phyloP scores from a whole-genome alignment of 1,140 invertebrate species.

The Drosophila jambulina region DNA sequence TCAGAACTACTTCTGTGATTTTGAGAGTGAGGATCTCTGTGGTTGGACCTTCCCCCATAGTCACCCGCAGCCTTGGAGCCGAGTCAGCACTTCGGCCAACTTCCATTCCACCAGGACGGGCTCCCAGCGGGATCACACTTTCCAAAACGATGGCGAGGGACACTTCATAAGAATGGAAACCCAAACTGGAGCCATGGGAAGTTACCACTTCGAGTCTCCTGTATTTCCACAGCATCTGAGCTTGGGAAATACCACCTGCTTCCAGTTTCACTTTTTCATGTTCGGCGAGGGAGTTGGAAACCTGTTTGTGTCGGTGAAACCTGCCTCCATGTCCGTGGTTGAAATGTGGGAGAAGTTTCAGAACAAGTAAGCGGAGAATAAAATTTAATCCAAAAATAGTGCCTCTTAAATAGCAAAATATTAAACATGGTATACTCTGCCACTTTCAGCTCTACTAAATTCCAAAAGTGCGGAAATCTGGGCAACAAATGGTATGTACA shows the following conservation, averaged over 20 bases:
- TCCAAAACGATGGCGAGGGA: slow-evolving; percentile 33
- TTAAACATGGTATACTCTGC: too few species aligned
- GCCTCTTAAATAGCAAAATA: too few species aligned
- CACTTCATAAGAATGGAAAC: slow-evolving; percentile 78
- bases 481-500: slow-evolving; percentile 6
- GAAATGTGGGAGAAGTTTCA: background rate
- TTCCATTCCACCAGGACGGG: slow-evolving; percentile 5
- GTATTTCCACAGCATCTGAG: background rate
- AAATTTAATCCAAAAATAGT: too few species aligned
- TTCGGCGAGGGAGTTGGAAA: background rate
- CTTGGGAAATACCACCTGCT: slow-evolving; percentile 1
- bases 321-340: background rate
- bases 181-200: background rate
- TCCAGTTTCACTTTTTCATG: slow-evolving; percentile 12
- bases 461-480: slow-evolving; percentile 5
- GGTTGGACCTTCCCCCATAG: slow-evolving; percentile 48
- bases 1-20: slow-evolving; percentile 61
- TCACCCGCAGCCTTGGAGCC: slow-evolving; percentile 42
- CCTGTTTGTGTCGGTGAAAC: slow-evolving; percentile 2
- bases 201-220: background rate
- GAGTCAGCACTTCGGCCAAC: slow-evolving; percentile 32
- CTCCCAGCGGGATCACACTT: slow-evolving; percentile 4
- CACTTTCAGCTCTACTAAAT: background rate
- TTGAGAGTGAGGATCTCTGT: slow-evolving; percentile 65
- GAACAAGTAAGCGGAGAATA: background rate